Evolutionary conservation across 2,113 vertebrate genomes (phyloP), one percentile per base, ranked within the genome.

Genomic region (Gallinago paraguaiae): DNA sequence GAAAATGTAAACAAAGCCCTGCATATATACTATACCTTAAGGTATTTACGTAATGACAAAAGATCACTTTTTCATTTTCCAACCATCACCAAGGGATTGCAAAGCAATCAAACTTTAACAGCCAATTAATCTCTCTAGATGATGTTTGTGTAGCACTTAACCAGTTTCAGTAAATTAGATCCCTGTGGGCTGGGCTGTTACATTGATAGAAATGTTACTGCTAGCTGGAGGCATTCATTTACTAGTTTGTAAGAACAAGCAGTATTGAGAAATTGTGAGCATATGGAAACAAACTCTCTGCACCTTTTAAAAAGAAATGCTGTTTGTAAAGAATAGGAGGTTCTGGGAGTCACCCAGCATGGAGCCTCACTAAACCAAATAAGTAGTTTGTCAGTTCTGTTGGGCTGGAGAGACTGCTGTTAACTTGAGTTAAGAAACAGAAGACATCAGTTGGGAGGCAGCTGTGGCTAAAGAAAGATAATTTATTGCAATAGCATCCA

Each of bases 121-220:
- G 97, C 86, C 97, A 97, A 95, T 97, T 97, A 97, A 96, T 97
- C 96, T 97, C 94, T 95, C 95, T 92, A 95, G 96, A 90, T 93
- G 94, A 93, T 97, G 93, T 97, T 97, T 97, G 95, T 92, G 93
- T 90, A 97, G 96, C 96, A 93, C 94, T 95, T 95, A 93, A 94
- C 94, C 91, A 88, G 95, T 96, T 95, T 96, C 93, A 80, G 87
- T 91, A 95, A 98, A 97, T 96, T 94, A 96, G 96, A 95, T 97
- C 96, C 96, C 97, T 82, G 72, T 94, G 92, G 96, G 91, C 90
- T 94, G 93, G 89, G 95, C 82, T 91, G 93, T 96, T 92, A 88
- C 79, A 77, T 84, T 94, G 91, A 95, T 96, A 95, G 92, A 97
- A 97, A 97, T 93, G 95, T 92, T 92, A 89, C 82, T 95, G 84